phyloP scores from a whole-genome alignment of 2,888 invertebrate species.

The Allygus modestus region DNA sequence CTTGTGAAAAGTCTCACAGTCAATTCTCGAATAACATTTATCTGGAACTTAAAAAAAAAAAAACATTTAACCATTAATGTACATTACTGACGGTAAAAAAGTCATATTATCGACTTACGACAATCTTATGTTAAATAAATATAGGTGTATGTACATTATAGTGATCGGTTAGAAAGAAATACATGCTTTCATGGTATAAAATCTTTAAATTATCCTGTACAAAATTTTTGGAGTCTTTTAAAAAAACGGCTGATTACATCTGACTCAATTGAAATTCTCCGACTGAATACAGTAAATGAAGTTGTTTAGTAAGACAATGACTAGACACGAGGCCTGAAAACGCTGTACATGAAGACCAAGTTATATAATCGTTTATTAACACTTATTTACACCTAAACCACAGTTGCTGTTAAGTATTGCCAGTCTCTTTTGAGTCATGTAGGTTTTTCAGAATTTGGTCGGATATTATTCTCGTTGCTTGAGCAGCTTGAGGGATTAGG shows the following conservation, averaged over 20 bases:
- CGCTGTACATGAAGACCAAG: background rate
- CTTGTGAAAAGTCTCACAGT: too few relatives aligned
- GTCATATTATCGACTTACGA: too few relatives aligned
- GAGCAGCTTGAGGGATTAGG: slow-evolving; percentile 93
- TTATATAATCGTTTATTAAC: slow-evolving; percentile 24
- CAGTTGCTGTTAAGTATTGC: slow-evolving; percentile 58
- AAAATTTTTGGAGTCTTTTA: background rate
- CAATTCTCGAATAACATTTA: too few relatives aligned
- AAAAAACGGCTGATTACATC: background rate
- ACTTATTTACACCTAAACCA: slow-evolving; percentile 51
- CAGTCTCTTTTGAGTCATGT: slow-evolving; percentile 71
- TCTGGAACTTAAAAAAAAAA: too few relatives aligned
- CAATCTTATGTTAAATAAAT: too few relatives aligned
- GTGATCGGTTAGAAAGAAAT: background rate
- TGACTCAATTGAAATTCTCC: background rate
- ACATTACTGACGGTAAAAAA: too few relatives aligned
- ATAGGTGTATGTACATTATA: background rate
- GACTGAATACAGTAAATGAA: background rate
- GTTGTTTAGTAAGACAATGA: background rate
- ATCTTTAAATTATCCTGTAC: background rate
- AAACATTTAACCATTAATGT: too few relatives aligned
- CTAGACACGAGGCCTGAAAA: background rate
- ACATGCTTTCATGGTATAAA: background rate
- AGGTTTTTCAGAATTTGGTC: slow-evolving; percentile 88
- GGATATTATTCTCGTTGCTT: slow-evolving; percentile 93